A percentile compares a stretch with the other conserved stretches of the same genome.
Evolutionary conservation across 1,140 invertebrate genomes (phyloP).

Genomic region (Drosophila guanche): DNA sequence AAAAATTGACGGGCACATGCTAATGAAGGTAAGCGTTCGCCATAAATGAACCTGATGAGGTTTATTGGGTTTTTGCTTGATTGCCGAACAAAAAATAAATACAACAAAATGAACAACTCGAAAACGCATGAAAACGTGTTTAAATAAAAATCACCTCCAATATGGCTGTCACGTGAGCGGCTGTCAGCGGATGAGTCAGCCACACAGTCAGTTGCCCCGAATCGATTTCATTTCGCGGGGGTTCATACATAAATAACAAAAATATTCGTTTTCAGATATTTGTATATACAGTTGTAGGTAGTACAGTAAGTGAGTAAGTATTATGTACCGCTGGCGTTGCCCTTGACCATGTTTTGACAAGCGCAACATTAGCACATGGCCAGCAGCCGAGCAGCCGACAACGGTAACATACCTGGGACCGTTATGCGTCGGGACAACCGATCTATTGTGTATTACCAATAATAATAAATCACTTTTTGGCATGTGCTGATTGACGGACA

Average conservation of each 20-base stretch:
- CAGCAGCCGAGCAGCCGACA: neutral
- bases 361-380: slow-evolving; percentile 19
- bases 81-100: slow-evolving; percentile 33
- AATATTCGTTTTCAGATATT: slow-evolving; percentile 19
- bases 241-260: slow-evolving; percentile 25
- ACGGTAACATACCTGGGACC: slow-evolving; percentile 7
- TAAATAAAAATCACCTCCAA: slow-evolving; percentile 48
- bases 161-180: slow-evolving; percentile 48
- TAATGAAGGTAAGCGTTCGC: slow-evolving; percentile 57
- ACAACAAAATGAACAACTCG: slow-evolving; percentile 23
- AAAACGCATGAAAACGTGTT: slow-evolving; percentile 53
- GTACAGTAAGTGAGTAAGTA: neutral
- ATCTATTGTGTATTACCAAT: slow-evolving; percentile 52
- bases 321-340: slow-evolving; percentile 25
- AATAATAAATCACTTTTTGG: slow-evolving; percentile 42
- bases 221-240: slow-evolving; percentile 18
- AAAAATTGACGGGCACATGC: slow-evolving; percentile 52
- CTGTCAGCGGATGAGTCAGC: slow-evolving; percentile 39
- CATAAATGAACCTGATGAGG: slow-evolving; percentile 47
- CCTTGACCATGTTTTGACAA: slow-evolving; percentile 76
- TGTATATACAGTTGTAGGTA: neutral
- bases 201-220: slow-evolving; percentile 11
- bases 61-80: slow-evolving; percentile 58
- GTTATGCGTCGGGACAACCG: slow-evolving; percentile 40
- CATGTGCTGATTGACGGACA: slow-evolving; percentile 54